Base-by-base conservation (phyloP, 2,113 vertebrate genomes). In the Myanophis thanlyinensis region DNA sequence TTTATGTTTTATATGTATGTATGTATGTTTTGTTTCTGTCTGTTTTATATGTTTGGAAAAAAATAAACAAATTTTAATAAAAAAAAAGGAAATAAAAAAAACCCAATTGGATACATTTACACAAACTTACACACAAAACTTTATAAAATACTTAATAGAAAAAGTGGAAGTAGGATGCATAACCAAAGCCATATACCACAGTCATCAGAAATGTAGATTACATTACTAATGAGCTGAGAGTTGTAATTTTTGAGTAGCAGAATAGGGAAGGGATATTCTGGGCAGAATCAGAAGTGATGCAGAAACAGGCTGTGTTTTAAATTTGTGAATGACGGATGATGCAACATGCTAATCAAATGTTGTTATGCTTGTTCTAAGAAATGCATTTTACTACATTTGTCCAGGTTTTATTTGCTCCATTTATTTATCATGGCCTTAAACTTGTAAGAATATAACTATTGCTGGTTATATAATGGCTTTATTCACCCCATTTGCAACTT, bases 391-490 rank as follows among this genome's bases (percentile, higher is more conserved):
- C 92, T 88, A 22, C 49, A 3, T 46, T 91, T 0, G 22, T 90
- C 2, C 15, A 30, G 30, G 30, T 88, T n/a, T 87, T 6, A 8
- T 40, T 87, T 95, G 35, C 35, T 56, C 56, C 67, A 89, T 4
- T 80, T 92, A 35, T 73, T 94, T 93, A 73, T 12, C 92, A 53
- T 89, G 13, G 13, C 53, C 89, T 25, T 89, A 92, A 53, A 1
- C 52, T 59, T 80, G n/a, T 22, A 48, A 92, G 92, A 94, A 94
- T 89, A 89, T 89, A 85, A 46, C 1, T 2, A 30, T 11, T n/a
- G n/a, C 44, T 46, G 25, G 92, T 93, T 92, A 73, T 85, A 95
- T 47, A 94, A 89, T 49, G 91, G 90, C 92, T 59, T 89, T 40
- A 80, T 35, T 20, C 35, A 40, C 30, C 18, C 3, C 25, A 49